phyloP scores from a whole-genome alignment of 2,888 invertebrate species.

The Therioaphis trifolii region DNA sequence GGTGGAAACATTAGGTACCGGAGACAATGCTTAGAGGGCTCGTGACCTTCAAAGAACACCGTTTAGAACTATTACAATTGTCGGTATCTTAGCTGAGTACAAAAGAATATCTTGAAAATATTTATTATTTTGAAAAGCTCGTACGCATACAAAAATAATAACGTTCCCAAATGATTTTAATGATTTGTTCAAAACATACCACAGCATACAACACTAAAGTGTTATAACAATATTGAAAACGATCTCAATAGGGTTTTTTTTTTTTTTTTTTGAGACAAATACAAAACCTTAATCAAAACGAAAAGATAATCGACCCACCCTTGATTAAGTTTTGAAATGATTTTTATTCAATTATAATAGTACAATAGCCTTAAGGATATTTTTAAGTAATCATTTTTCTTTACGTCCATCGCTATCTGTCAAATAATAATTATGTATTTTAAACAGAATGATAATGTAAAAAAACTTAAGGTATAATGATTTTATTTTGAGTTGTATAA shows the following conservation, averaged over 20 bases:
- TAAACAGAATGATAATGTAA: background rate
- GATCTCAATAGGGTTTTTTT: background rate
- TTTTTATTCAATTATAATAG: constrained; percentile 13
- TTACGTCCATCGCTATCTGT: background rate
- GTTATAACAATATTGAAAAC: background rate
- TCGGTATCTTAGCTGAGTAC: background rate
- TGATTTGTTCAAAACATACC: background rate
- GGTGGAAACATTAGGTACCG: constrained; percentile 6
- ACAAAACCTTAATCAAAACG: background rate
- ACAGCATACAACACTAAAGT: background rate
- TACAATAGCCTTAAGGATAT: constrained; percentile 24
- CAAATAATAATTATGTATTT: background rate
- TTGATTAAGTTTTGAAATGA: background rate
- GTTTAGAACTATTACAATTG: constrained; percentile 37
- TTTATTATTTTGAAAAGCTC: constrained; percentile 45
- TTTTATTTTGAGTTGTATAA: background rate
- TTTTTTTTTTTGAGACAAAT: background rate
- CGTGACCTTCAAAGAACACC: constrained; percentile 38
- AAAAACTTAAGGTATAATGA: constrained; percentile 6
- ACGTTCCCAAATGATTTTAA: constrained; percentile 33
- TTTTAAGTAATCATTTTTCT: constrained; percentile 42
- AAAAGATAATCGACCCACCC: constrained; percentile 31
- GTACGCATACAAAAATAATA: background rate
- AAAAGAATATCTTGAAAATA: constrained; percentile 49
- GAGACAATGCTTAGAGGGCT: constrained; percentile 51